Conservation (phyloP, 1,140 invertebrate species). For the Ostrea denselamellosa region DNA sequence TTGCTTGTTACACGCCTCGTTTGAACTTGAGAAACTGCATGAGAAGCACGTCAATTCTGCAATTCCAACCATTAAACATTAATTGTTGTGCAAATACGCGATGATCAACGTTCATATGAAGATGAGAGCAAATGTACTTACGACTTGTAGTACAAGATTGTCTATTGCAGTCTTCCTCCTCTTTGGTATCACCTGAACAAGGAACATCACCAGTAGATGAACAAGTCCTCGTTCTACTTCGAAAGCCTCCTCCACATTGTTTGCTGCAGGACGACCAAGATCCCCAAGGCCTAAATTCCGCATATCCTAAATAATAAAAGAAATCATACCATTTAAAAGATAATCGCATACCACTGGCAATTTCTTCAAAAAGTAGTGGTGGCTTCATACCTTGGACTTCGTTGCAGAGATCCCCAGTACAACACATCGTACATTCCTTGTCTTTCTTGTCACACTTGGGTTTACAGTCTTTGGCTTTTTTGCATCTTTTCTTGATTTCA, state of each 20-base stretch:
- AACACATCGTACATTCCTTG: neutral
- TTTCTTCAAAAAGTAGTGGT: neutral
- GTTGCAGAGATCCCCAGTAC: neutral
- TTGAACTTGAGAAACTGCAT: constrained; percentile 16
- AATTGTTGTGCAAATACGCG: too few species aligned
- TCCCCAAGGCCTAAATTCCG: neutral
- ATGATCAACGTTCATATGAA: too few species aligned
- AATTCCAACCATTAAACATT: neutral
- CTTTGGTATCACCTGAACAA: neutral
- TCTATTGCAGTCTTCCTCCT: constrained; percentile 2
- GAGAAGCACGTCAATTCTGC: neutral
- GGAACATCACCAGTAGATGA: neutral
- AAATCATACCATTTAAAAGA: neutral
- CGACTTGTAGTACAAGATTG: neutral
- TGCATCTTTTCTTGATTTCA: neutral
- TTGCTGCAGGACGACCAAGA: neutral
- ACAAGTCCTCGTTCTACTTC: neutral
- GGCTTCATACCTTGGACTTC: neutral
- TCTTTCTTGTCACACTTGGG: neutral
- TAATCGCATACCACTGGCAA: neutral
- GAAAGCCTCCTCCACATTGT: constrained; percentile 9
- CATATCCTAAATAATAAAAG: neutral
- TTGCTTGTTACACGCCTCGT: neutral
- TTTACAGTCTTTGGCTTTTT: neutral
- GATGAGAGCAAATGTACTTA: neutral